phyloP scores from a whole-genome alignment of 2,113 vertebrate species.

The Pelmatolapia mariae region DNA sequence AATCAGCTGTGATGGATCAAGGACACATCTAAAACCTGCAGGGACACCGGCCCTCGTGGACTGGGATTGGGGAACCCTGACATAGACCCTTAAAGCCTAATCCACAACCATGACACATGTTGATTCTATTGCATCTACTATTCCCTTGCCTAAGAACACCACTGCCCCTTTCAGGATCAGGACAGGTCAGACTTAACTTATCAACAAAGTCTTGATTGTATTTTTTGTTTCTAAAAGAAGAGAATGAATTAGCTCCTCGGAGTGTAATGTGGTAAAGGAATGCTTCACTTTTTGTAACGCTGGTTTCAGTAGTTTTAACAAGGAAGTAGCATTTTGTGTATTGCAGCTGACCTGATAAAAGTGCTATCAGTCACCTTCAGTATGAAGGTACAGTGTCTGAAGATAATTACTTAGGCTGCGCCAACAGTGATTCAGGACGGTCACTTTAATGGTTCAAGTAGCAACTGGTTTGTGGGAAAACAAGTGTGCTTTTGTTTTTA shows the following conservation, averaged over 20 bases:
- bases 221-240: not conserved
- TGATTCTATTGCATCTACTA: not conserved
- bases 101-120: not conserved
- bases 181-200: not conserved
- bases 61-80: not conserved
- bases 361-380: not conserved
- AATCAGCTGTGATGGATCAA: not conserved
- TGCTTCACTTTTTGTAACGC: not conserved
- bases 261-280: not conserved
- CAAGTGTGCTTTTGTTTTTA: not conserved
- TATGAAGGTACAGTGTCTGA: not conserved
- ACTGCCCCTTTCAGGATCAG: not conserved
- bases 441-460: not conserved
- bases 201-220: not conserved
- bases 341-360: not conserved
- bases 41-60: not conserved
- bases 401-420: not conserved
- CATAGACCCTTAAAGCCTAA: not conserved
- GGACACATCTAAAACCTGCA: not conserved
- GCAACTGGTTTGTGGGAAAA: not conserved
- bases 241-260: fast-evolving
- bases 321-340: not conserved
- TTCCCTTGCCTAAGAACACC: not conserved
- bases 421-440: not conserved
- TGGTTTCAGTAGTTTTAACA: not conserved